Base-by-base conservation (phyloP, 37 sponge, comb jelly and placozoan species). In the Tethya wilhelma region DNA sequence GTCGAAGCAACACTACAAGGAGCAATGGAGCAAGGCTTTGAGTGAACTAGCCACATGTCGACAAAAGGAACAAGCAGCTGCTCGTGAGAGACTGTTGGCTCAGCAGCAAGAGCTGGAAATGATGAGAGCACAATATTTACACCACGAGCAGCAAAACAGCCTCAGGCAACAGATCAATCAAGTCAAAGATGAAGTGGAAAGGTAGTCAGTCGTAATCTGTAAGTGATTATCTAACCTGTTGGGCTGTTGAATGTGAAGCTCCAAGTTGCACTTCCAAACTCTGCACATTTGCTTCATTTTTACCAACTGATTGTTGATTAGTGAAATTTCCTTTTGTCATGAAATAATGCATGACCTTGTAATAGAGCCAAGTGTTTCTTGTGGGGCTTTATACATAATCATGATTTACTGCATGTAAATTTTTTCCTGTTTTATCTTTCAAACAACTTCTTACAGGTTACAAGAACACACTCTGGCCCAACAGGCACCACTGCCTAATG, bases 1-100 rank as follows among this genome's bases (percentile, higher is more conserved):
- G 38, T 86, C 96, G 2, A 96, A 96, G 44, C 83, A 89, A 42
- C 96, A 98, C 78, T 98, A 98, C 90, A 93, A 96, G 73, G 90
- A 98, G 31, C 90, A 96, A 74, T 98, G 99, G 99, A 86, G 79
- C 44, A 77, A 86, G 44, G 90, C 97, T 19, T 73, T 98, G 49
- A 71, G 79, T 38, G 97, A 96, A 44, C 75, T 98, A 22, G 90
- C 95, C 38, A 33, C 69, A 28, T 34, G 39, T n/a, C 78, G 87
- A 38, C 91, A 96, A 68, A 57, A 60, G 58, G 97, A 96, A 64
- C 93, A 88, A 65, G 73, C 64, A 2, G 58, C 68, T 12, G 73
- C 83, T n/a, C 73, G 69, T 38, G 85, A 81, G 1, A 56, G 65
- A 57, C 67, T 93, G 43, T 74, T 53, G 64, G 38, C 55, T 56